Conservation (phyloP, 2,113 vertebrate genomes). For the Turnix velox region DNA sequence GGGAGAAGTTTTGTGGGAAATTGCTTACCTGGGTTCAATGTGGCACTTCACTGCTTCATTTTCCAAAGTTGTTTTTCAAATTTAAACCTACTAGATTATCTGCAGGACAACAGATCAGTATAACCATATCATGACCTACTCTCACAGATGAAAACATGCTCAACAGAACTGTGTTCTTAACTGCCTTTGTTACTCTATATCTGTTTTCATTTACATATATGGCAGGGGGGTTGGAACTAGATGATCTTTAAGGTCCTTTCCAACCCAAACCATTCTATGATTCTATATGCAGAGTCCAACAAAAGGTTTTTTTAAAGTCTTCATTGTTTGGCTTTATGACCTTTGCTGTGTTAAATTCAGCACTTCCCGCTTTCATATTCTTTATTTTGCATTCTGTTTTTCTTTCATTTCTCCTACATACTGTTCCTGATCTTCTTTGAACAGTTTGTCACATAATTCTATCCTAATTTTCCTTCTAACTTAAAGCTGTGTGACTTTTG, state of each 20-base stretch:
- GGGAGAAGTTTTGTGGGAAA: too few relatives aligned
- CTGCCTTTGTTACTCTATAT: neutral
- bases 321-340: neutral
- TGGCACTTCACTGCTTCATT: neutral
- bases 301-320: neutral
- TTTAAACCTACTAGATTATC: neutral
- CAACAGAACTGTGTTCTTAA: neutral
- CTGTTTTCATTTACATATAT: neutral
- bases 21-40: neutral
- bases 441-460: neutral
- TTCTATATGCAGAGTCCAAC: neutral
- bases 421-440: accelerated
- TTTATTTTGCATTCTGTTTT: neutral
- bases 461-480: neutral
- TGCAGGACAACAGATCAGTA: neutral
- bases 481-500: neutral
- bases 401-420: neutral
- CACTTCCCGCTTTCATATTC: neutral
- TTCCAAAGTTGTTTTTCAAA: neutral
- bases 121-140: neutral
- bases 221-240: too few relatives aligned
- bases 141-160: neutral
- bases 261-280: too few relatives aligned
- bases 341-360: neutral
- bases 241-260: too few relatives aligned